Conservation (phyloP, 2,113 vertebrate species). For the Motacilla tschutschensis region DNA sequence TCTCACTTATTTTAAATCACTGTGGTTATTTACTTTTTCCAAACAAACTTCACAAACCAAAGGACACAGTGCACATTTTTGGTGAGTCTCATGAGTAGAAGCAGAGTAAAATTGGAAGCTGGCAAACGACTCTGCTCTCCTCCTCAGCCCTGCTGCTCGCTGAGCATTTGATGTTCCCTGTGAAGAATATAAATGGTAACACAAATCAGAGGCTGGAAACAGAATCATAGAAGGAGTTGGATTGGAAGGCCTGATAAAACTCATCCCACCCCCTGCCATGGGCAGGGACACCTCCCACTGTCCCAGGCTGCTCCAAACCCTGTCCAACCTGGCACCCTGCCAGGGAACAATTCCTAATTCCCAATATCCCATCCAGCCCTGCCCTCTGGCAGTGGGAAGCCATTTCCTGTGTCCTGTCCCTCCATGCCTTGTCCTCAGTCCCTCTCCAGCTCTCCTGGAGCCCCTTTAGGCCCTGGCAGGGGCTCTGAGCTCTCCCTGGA, state of each 20-base stretch:
- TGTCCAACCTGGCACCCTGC: rapidly evolving
- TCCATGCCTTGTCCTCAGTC: background rate
- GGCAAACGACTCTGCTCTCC: background rate
- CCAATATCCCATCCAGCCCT: background rate
- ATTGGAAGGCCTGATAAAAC: background rate
- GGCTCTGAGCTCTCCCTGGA: background rate
- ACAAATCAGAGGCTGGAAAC: background rate
- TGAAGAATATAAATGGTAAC: background rate
- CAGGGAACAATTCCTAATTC: background rate
- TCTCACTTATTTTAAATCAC: background rate
- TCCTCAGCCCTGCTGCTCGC: background rate
- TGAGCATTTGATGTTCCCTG: background rate
- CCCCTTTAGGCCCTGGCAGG: background rate
- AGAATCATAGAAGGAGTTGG: background rate
- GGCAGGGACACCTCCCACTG: rapidly evolving
- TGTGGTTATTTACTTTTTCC: background rate
- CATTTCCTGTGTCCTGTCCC: background rate
- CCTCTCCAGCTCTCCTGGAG: background rate
- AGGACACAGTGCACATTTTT: background rate
- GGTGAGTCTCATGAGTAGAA: background rate
- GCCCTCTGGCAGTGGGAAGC: background rate
- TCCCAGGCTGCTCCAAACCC: rapidly evolving
- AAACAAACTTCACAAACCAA: background rate
- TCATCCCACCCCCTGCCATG: background rate
- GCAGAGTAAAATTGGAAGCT: background rate